Evolutionary conservation across 2,888 invertebrate species (phyloP).

Genomic region (Hecatera dysodea): DNA sequence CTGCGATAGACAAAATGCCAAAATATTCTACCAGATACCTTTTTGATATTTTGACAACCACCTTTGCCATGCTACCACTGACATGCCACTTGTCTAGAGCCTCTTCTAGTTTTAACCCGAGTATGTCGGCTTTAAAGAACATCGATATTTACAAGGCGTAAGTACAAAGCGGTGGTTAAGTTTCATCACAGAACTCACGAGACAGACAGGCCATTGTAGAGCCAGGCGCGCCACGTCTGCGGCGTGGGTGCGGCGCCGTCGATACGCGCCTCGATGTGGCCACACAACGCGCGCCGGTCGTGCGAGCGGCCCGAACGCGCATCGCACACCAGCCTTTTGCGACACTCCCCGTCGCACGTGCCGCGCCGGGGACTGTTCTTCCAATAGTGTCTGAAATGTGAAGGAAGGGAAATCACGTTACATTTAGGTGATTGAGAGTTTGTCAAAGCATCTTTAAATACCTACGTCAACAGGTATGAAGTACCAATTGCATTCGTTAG

Average conservation of each 20-base stretch:
- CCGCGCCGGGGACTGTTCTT: constrained; percentile 97
- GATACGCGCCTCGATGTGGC: constrained; percentile 95
- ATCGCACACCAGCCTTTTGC: constrained; percentile 96
- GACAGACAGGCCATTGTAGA: constrained; percentile 96
- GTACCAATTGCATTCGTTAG: not conserved
- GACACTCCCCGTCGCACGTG: constrained; percentile 95
- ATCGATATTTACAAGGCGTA: constrained; percentile 38
- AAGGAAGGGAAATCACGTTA: not conserved
- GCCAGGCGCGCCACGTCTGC: constrained; percentile 96
- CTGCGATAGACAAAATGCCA: too few relatives aligned
- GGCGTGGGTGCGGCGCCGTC: constrained; percentile 93
- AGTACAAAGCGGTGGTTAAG: constrained; percentile 54
- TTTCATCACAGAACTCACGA: constrained; percentile 93
- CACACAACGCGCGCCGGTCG: constrained; percentile 95
- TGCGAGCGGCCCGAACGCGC: constrained; percentile 96
- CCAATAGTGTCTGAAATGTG: constrained; percentile 94
- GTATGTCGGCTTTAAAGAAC: not conserved
- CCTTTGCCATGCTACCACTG: too few relatives aligned
- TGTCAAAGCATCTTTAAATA: not conserved
- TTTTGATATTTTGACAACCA: too few relatives aligned
- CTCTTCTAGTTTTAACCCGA: not conserved
- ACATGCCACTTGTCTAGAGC: too few relatives aligned
- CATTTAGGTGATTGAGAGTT: not conserved
- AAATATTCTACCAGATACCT: too few relatives aligned
- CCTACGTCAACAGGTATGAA: not conserved